Base-by-base conservation (phyloP, 2,797 vertebrate genomes). In the Ctenochaetus hawaiiensis region DNA sequence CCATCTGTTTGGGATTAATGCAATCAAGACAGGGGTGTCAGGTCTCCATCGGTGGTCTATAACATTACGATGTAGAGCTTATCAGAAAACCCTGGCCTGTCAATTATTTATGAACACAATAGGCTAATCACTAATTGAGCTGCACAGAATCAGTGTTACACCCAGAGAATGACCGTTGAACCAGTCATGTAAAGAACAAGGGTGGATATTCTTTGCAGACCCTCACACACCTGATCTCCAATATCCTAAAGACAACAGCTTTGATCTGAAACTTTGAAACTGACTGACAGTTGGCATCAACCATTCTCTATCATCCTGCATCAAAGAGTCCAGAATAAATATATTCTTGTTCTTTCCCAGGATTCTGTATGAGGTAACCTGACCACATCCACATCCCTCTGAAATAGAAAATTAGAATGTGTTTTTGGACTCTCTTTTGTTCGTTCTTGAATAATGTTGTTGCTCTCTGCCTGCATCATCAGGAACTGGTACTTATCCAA, bases 1-100 rank as follows among this genome's bases (percentile, higher is more conserved):
- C 84, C 85, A 88, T 89, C 90, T 91, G 87, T 85, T 88, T 57
- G 48, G 78, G 78, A 86, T 91, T 86, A 77, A 79, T 83, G 72
- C n/a, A 43, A 78, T 89, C 75, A 56, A 70, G 57, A 72, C 20
- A 9, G 16, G 22, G 68, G 78, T 84, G 79, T 82, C 78, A 52
- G 59, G 65, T 81, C 73, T 73, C 75, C 71, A 56, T 39, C 45
- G 81, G 81, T 69, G 75, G 75, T 82, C 72, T 52, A 9, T 51
- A 43, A 63, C 63, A 83, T 83, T 48, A 63, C 14, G 6, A 72
- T 23, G 22, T 43, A 23, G 7, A 23, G 65, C 67, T 71, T 75
- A 81, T 72, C 39, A 11, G 70, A 64, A 78, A 44, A 57, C 57
- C 17, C 48, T 3, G 61, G 26, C 64, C 48, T 73, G 51, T 63